phyloP scores from a whole-genome alignment of 2,113 vertebrate genomes.

The Pogona vitticeps region DNA sequence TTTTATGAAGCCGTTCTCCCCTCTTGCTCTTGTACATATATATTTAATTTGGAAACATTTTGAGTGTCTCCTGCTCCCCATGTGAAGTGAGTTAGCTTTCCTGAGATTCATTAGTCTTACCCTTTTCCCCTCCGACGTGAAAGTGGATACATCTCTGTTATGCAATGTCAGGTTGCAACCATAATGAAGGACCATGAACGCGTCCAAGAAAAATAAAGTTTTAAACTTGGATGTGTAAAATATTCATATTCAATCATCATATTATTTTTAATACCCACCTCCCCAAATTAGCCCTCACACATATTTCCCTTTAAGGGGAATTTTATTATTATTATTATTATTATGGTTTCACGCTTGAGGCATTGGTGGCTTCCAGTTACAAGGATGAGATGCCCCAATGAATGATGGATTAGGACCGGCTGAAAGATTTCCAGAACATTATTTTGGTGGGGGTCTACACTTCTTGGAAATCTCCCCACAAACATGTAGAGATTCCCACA shows the following conservation, averaged over 20 bases:
- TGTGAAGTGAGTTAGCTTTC: slow-evolving; percentile 62
- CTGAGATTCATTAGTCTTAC: slow-evolving; percentile 65
- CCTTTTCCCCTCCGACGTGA: slow-evolving; percentile 58
- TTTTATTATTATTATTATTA: slow-evolving; percentile 9
- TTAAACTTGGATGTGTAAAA: slow-evolving; percentile 69
- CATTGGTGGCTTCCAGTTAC: slow-evolving; percentile 22
- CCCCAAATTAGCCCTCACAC: slow-evolving; percentile 49
- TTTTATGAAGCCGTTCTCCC: slow-evolving; percentile 53
- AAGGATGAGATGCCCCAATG: slow-evolving; percentile 3
- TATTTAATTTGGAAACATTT: slow-evolving; percentile 68
- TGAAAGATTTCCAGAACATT: background rate
- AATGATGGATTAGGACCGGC: background rate
- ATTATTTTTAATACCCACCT: too few relatives aligned
- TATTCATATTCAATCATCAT: slow-evolving; percentile 64
- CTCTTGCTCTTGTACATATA: slow-evolving; percentile 39
- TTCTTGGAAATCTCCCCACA: background rate
- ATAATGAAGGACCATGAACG: slow-evolving; percentile 65
- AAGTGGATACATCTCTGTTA: slow-evolving; percentile 76
- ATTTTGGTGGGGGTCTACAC: background rate
- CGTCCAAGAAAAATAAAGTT: slow-evolving; percentile 78
- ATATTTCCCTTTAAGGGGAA: slow-evolving; percentile 55
- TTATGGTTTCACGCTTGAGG: slow-evolving; percentile 50
- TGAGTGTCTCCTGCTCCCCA: slow-evolving; percentile 50
- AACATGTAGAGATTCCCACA: background rate
- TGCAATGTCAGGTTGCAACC: slow-evolving; percentile 66